Evolutionary conservation across 2,797 vertebrate species (phyloP).

Genomic region (Poecilia velifera): DNA sequence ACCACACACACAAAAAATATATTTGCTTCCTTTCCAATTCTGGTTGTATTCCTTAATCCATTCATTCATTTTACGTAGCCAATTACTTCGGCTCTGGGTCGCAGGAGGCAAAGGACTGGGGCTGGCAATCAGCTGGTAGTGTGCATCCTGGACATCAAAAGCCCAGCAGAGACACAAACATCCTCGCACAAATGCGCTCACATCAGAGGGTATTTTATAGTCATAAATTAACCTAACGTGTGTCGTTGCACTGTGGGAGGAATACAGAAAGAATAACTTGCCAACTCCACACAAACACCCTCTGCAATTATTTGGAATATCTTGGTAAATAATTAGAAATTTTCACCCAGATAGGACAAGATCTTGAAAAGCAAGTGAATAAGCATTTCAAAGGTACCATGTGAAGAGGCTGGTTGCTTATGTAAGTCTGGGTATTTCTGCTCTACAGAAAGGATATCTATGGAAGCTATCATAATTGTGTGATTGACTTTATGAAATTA

Average conservation of each 20-base stretch:
- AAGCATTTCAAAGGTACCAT: not conserved
- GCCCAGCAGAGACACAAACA: not conserved
- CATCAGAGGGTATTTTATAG: not conserved
- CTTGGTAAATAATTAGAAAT: not conserved
- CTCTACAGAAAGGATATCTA: not conserved
- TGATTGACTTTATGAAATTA: not conserved
- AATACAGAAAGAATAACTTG: not conserved
- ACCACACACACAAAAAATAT: conserved; percentile 21
- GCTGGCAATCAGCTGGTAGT: not conserved
- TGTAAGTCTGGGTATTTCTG: not conserved
- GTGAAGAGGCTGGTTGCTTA: not conserved
- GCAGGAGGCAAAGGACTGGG: not conserved
- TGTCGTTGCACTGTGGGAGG: not conserved
- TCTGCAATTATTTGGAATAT: not conserved
- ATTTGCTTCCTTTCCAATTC: not conserved
- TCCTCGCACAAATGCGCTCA: not conserved
- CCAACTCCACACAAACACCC: not conserved
- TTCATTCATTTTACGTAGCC: not conserved
- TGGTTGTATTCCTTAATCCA: not conserved
- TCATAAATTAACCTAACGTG: not conserved
- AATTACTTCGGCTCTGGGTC: not conserved
- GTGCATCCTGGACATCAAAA: not conserved
- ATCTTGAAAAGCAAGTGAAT: not conserved
- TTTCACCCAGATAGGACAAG: not conserved
- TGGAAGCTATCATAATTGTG: not conserved